Conservation (phyloP, 1,140 invertebrate genomes). For the Hermetia illucens region DNA sequence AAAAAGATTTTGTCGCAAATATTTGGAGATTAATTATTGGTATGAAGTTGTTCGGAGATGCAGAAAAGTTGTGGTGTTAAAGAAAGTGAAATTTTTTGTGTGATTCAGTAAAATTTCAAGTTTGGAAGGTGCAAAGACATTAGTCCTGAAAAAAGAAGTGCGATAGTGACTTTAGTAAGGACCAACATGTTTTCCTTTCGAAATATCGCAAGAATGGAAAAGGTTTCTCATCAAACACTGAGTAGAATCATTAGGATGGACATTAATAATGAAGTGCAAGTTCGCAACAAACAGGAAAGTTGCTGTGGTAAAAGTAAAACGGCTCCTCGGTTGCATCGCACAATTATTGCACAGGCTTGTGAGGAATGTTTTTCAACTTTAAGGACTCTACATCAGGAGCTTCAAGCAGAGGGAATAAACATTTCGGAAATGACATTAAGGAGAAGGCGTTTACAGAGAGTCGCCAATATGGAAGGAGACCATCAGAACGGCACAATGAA, state of each 20-base stretch:
- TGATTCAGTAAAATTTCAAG: background rate
- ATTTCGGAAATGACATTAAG: background rate
- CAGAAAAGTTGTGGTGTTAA: background rate
- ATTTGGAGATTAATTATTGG: background rate
- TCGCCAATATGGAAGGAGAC: no score
- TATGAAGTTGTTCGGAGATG: no score
- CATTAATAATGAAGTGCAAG: background rate
- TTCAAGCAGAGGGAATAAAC: background rate
- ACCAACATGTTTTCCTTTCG: background rate
- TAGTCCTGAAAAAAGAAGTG: conserved; percentile 7
- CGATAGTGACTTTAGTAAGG: background rate
- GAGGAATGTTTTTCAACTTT: background rate
- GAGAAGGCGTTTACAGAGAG: background rate
- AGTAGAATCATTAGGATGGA: background rate
- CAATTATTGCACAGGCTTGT: background rate
- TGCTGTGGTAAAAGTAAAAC: background rate
- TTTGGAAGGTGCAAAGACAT: conserved; percentile 4
- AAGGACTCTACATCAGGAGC: background rate
- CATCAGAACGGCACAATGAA: no score
- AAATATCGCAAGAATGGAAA: background rate
- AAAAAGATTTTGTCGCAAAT: background rate
- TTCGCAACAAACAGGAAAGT: background rate
- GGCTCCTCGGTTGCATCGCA: background rate
- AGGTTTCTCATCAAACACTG: background rate
- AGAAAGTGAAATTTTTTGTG: background rate